A percentile compares a stretch with the other conserved stretches of the same genome.
phyloP scores from a whole-genome alignment of 2,113 vertebrate species.

The Tricholaema leucomelas region DNA sequence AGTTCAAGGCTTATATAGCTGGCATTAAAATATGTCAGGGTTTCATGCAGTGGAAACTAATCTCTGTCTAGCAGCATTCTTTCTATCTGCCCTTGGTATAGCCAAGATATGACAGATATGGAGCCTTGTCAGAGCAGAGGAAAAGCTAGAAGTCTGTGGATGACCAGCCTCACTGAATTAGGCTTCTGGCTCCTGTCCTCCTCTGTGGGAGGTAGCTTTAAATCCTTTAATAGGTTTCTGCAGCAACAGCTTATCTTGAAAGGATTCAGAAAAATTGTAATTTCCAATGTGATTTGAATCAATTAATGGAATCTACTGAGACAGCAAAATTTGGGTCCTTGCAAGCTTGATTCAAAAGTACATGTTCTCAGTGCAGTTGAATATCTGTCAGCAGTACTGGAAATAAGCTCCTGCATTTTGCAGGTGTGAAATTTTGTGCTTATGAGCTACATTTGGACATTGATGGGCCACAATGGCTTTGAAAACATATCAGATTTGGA shows the following conservation, averaged over 20 bases:
- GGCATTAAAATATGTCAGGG: not conserved
- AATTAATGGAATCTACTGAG: not conserved
- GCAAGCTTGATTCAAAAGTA: not conserved
- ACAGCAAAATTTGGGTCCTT: not conserved
- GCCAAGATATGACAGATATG: no score
- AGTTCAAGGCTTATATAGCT: not conserved
- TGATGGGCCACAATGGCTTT: not conserved
- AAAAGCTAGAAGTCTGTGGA: not conserved
- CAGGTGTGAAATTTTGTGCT: conserved; percentile 54
- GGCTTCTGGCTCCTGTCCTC: not conserved
- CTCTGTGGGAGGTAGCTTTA: not conserved
- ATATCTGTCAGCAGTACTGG: not conserved
- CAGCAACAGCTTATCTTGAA: not conserved
- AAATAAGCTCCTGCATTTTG: conserved; percentile 2
- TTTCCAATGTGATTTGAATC: not conserved
- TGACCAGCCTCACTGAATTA: not conserved
- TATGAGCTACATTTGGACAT: not conserved
- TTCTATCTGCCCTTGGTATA: not conserved
- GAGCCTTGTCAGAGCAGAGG: not conserved
- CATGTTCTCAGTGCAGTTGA: not conserved
- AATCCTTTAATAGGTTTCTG: not conserved
- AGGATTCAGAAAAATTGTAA: not conserved
- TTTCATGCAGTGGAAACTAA: not conserved
- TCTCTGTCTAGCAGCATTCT: not conserved
- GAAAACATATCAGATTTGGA: conserved; percentile 17